Evolutionary conservation across 2,888 invertebrate species (phyloP), one percentile per base, ranked within the genome.

Genomic region (Hylaea fasciaria): DNA sequence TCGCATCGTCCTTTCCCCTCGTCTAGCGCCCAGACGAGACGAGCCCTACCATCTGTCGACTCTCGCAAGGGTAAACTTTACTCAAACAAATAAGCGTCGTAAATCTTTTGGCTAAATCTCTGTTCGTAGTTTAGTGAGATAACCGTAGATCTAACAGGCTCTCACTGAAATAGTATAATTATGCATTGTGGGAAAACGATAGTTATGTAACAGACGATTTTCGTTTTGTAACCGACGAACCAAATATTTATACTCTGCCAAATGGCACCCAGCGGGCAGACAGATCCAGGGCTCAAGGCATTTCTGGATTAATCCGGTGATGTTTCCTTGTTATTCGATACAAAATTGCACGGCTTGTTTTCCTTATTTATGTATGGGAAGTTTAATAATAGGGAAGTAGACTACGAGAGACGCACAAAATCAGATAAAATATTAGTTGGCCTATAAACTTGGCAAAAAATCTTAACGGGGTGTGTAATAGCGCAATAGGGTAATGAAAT

Each of bases 1-100:
- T 71, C 77, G 73, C 77, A 80, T 81, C 72, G 81, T 78, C 80
- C 82, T 80, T 76, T 76, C 77, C 82, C 79, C 76, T 71, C 69
- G 62, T 67, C 67, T 61, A 62, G 73, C 73, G 71, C 74, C 72
- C 78, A 78, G 72, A 73, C 79, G 68, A 71, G 70, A 72, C 76
- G 69, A 71, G 71, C 43, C 57, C 57, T 39, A 53, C 59, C 66
- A 65, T 64, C 66, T 66, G 66, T 56, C 62, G 56, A 62, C 60
- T 43, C 58, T 57, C 50, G 53, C 63, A 60, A 64, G 64, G 66
- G 58, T 62, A 62, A 65, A 64, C 54, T 52, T 65, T 52, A 50
- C 41, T 49, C 56, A 48, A 55, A 40, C 37, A 51, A 63, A 57
- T 63, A 57, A 50, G 50, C 46, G 28, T 44, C 32, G 47, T 46